These are phyloP conservation scores for Trididemnum clinides DNA, from an alignment of 23 tunicate species.

Conservation along the genomic window DNA sequence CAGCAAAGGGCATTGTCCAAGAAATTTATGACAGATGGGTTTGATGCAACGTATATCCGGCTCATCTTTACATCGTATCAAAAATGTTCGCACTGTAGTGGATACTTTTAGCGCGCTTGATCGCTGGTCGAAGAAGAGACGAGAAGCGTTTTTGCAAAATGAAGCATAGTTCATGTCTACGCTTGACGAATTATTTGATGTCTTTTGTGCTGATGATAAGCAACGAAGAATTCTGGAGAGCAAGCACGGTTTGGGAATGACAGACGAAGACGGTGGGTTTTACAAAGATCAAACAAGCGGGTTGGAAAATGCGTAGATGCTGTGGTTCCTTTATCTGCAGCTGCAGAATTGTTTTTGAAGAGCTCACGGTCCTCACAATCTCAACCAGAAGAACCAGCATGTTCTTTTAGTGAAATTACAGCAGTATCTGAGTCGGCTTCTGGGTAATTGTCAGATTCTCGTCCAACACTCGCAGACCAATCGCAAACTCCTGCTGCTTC, in stretches of 20 bases:
- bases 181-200: not conserved
- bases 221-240: not conserved
- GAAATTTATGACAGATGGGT: not conserved
- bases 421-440: not conserved
- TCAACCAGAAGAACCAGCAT: not conserved
- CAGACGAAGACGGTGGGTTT: not conserved
- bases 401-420: not conserved
- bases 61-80: not conserved
- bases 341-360: too few species aligned
- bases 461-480: not conserved
- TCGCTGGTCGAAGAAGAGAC: not conserved
- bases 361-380: too few species aligned
- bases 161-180: not conserved
- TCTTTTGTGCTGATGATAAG: not conserved
- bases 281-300: not conserved
- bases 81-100: not conserved
- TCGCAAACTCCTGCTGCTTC: not conserved
- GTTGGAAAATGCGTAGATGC: too few species aligned
- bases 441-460: not conserved
- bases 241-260: not conserved
- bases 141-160: not conserved
- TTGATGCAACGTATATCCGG: not conserved
- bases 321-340: not conserved
- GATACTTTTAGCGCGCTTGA: not conserved
- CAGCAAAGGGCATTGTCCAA: not conserved